Percentiles rank a stretch among this genome's conserved stretches.
Conservation (phyloP, 1,140 invertebrate genomes). For the Lepidurus couesii region DNA sequence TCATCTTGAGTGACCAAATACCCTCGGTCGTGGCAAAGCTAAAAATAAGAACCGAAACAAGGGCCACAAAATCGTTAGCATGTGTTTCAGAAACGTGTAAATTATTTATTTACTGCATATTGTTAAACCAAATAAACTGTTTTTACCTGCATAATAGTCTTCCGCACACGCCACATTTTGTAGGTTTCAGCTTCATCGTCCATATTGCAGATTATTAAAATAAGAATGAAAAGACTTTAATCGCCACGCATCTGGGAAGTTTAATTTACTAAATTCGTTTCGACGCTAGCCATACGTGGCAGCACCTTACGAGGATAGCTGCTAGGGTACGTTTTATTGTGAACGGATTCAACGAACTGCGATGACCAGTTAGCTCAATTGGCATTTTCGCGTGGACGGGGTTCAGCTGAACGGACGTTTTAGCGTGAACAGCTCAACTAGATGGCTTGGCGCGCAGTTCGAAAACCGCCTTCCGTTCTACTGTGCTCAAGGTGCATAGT, state of each 20-base stretch:
- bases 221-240: neutral
- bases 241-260: neutral
- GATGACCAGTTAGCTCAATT: too few species aligned
- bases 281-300: neutral
- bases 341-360: too few species aligned
- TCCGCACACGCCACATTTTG: conserved; percentile 95
- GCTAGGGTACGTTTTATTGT: too few species aligned
- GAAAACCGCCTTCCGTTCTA: too few species aligned
- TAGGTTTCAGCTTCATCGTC: conserved; percentile 99
- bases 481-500: too few species aligned
- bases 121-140: conserved; percentile 21
- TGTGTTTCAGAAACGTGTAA: neutral
- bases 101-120: conserved; percentile 25
- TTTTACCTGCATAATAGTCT: conserved; percentile 95
- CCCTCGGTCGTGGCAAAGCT: conserved; percentile 83
- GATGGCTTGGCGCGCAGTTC: too few species aligned
- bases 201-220: conserved; percentile 53
- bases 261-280: neutral
- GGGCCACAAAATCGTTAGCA: too few species aligned
- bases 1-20: conserved; percentile 98
- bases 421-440: too few species aligned
- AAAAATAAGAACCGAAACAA: conserved; percentile 41
- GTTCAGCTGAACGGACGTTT: too few species aligned
- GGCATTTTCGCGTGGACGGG: too few species aligned
- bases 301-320: neutral